These are phyloP conservation scores for Ennomos quercinarius DNA, from an alignment of 2,888 invertebrate genomes.

Conservation along the genomic window DNA sequence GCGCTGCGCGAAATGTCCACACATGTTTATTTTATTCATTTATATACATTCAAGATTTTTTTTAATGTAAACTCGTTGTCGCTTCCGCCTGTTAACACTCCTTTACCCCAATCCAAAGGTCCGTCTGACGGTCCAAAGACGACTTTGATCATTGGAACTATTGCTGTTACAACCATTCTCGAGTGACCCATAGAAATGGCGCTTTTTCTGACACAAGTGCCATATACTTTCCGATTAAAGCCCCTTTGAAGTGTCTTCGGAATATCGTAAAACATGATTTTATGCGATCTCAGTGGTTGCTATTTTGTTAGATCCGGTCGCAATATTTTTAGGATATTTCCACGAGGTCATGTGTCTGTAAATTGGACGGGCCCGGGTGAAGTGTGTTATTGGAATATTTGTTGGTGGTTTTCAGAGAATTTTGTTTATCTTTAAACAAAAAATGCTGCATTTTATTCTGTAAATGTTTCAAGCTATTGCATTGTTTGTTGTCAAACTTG, in stretches of 20 bases:
- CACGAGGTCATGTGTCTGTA: constrained; percentile 21
- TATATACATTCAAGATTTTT: too few species aligned
- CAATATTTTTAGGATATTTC: constrained; percentile 43
- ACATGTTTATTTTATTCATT: too few species aligned
- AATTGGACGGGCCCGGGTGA: constrained; percentile 5
- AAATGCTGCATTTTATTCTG: too few species aligned
- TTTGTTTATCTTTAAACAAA: too few species aligned
- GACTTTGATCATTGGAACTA: constrained; percentile 54
- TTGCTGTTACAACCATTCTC: constrained; percentile 51
- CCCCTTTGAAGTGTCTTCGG: constrained; percentile 45
- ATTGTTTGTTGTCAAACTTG: too few species aligned
- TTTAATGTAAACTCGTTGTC: background rate
- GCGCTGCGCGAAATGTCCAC: too few species aligned
- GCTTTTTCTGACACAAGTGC: constrained; percentile 24
- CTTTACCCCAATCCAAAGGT: constrained; percentile 19
- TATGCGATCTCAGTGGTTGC: constrained; percentile 43
- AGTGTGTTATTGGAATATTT: constrained; percentile 12
- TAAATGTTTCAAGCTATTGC: too few species aligned
- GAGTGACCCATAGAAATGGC: constrained; percentile 50
- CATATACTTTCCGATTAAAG: constrained; percentile 46
- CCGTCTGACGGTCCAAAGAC: constrained; percentile 33
- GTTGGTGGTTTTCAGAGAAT: background rate
- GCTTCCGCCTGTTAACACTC: constrained; percentile 9
- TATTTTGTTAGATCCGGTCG: constrained; percentile 49
- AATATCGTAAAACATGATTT: constrained; percentile 60